Conservation (phyloP, 1,140 invertebrate genomes). For the Drosophila nigromelanica region DNA sequence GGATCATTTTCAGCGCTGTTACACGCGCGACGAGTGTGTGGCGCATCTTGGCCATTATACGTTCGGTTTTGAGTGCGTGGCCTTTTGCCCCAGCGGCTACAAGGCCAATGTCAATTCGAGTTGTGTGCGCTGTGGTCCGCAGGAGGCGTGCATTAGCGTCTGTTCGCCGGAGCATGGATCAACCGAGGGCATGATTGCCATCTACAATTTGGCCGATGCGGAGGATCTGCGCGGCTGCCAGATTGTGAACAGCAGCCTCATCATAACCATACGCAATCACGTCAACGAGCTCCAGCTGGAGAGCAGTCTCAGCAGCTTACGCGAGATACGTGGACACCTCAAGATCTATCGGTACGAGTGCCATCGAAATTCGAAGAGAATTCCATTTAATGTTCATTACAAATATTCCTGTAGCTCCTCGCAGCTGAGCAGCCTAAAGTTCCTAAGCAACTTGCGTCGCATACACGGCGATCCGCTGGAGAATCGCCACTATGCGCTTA, state of each 20-base stretch:
- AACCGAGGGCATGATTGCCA: slow-evolving; percentile 17
- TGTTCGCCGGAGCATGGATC: slow-evolving; percentile 42
- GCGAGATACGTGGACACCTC: slow-evolving; percentile 69
- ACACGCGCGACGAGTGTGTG: slow-evolving; percentile 53
- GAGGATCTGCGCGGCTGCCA: slow-evolving; percentile 68
- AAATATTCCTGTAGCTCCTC: slow-evolving; percentile 40
- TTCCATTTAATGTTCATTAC: not conserved
- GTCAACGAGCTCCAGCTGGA: slow-evolving; percentile 60
- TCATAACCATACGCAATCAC: slow-evolving; percentile 58
- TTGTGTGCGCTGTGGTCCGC: slow-evolving; percentile 46
- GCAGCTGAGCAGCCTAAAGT: slow-evolving; percentile 59
- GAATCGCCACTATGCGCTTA: slow-evolving; percentile 49
- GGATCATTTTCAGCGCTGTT: slow-evolving; percentile 66
- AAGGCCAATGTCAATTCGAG: slow-evolving; percentile 33
- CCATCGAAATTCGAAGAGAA: too few species aligned
- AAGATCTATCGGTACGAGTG: slow-evolving; percentile 67
- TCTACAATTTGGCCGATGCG: slow-evolving; percentile 64
- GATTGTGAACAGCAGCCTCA: slow-evolving; percentile 64
- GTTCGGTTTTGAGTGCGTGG: slow-evolving; percentile 48
- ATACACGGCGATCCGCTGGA: slow-evolving; percentile 65
- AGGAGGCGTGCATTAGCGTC: slow-evolving; percentile 58
- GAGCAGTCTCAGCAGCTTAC: slow-evolving; percentile 47
- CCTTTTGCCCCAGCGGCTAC: slow-evolving; percentile 67
- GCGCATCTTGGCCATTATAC: slow-evolving; percentile 28
- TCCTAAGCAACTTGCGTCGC: slow-evolving; percentile 48